A percentile compares a stretch with the other conserved stretches of the same genome.
phyloP scores from a whole-genome alignment of 30 jellyfish, hydroid and myxozoan genomes.

The Chrysaora quinquecirrha region DNA sequence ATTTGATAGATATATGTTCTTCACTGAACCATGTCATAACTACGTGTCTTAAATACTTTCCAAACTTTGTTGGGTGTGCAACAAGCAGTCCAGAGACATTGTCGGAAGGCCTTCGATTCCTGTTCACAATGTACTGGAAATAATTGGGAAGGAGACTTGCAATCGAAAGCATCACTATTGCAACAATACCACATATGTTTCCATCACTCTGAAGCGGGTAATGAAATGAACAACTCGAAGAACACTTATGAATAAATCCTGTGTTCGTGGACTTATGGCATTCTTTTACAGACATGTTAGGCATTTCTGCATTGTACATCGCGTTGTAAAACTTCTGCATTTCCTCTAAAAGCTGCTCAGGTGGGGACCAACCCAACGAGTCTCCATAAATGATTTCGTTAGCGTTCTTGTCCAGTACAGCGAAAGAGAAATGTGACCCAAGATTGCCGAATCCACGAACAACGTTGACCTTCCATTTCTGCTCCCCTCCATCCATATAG shows the following conservation, averaged over 20 bases:
- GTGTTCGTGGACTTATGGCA: neutral
- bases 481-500: neutral
- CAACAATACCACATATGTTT: neutral
- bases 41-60: slow-evolving; percentile 8
- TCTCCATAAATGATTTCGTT: neutral
- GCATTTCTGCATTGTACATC: slow-evolving; percentile 7
- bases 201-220: slow-evolving; percentile 12
- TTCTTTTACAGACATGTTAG: neutral
- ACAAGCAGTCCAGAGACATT: neutral
- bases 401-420: neutral
- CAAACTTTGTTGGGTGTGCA: slow-evolving; percentile 17
- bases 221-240: slow-evolving; percentile 18
- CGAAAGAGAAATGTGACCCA: neutral
- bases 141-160: slow-evolving; percentile 2
- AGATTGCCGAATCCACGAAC: neutral
- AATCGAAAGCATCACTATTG: slow-evolving; percentile 15
- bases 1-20: neutral
- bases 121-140: neutral
- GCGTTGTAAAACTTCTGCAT: neutral
- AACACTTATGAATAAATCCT: slow-evolving; percentile 3
- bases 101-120: neutral
- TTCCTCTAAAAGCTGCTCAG: neutral
- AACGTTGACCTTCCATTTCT: neutral
- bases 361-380: neutral
- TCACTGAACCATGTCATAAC: slow-evolving; percentile 6